A percentile compares a stretch with the other conserved stretches of the same genome.
These are phyloP conservation scores for Zootoca vivipara DNA, from an alignment of 2,113 vertebrate species.

Conservation along the genomic window DNA sequence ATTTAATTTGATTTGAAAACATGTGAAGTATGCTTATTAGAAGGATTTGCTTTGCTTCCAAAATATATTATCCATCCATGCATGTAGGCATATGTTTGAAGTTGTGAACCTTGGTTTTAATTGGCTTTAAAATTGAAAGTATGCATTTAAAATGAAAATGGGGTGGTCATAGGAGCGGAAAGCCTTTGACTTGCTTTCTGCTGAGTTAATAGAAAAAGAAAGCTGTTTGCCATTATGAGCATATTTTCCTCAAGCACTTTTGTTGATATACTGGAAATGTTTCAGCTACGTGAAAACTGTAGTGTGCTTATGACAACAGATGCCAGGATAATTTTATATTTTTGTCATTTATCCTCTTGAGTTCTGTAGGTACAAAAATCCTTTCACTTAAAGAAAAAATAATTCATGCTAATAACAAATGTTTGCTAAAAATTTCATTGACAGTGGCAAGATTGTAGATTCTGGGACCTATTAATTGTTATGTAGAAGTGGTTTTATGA, in stretches of 20 bases:
- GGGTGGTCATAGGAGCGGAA: neutral
- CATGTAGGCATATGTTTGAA: neutral
- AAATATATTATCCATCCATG: neutral
- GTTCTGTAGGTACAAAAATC: neutral
- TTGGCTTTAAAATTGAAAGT: neutral
- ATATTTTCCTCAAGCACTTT: neutral
- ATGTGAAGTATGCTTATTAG: neutral
- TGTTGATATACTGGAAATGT: neutral
- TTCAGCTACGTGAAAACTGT: neutral
- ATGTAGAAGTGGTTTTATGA: neutral
- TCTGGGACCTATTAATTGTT: neutral
- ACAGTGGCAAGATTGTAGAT: neutral
- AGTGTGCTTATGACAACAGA: neutral
- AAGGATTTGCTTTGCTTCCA: neutral
- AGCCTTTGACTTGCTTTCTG: neutral
- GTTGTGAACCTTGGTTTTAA: neutral
- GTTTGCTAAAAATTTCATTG: neutral
- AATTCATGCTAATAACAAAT: neutral
- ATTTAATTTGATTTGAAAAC: neutral
- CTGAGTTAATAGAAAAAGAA: neutral
- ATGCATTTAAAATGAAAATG: neutral
- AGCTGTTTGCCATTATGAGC: neutral
- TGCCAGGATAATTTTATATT: neutral
- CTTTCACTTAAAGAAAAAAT: neutral
- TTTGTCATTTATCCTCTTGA: neutral